phyloP scores from a whole-genome alignment of 2,797 vertebrate species.

The Schizopygopsis pylzovi region DNA sequence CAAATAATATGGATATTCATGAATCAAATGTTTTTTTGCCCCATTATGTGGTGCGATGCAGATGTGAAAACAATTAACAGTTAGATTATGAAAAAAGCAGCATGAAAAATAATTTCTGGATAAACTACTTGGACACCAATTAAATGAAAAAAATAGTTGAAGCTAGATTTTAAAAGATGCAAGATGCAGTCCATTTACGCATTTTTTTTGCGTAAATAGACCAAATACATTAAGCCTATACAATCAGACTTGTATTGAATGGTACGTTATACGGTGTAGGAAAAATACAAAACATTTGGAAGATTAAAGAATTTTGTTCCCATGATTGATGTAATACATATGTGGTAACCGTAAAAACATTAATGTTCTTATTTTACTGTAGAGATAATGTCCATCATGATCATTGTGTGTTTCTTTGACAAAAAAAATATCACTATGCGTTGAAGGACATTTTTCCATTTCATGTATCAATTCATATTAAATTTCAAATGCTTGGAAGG shows the following conservation, averaged over 20 bases:
- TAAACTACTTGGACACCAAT: background rate
- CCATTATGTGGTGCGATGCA: background rate
- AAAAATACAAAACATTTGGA: background rate
- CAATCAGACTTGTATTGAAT: background rate
- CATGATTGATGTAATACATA: background rate
- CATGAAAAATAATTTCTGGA: background rate
- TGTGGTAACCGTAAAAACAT: background rate
- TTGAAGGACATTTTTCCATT: constrained; percentile 1
- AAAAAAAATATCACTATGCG: constrained; percentile 46
- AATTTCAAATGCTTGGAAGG: background rate
- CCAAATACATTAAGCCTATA: background rate
- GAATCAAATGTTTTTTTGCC: background rate
- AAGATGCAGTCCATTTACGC: background rate
- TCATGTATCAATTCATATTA: background rate
- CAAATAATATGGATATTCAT: background rate
- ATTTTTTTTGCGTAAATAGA: background rate
- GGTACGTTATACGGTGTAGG: background rate
- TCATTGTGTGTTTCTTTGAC: background rate
- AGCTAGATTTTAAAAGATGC: background rate
- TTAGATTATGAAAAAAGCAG: background rate
- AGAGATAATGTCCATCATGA: background rate
- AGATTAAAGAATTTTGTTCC: background rate
- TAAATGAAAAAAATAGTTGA: background rate
- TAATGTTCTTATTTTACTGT: background rate
- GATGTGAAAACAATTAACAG: background rate